phyloP scores from a whole-genome alignment of 2,113 vertebrate genomes.

The Coregonus clupeaformis region DNA sequence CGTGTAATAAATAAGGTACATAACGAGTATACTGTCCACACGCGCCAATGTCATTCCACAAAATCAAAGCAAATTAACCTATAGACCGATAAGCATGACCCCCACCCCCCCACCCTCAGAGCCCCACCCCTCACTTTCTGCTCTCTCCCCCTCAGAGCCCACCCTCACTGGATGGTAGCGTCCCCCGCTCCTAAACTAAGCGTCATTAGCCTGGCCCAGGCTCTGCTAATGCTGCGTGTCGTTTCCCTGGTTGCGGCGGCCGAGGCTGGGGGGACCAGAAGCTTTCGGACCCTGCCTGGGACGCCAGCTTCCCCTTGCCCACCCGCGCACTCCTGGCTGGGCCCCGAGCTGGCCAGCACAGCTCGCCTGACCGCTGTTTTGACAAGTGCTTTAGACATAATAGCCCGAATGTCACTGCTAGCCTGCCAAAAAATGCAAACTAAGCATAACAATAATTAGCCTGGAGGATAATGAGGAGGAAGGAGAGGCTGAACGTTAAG shows the following conservation, averaged over 20 bases:
- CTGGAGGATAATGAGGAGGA: constrained; percentile 44
- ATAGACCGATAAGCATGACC: no score
- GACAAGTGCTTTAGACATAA: constrained; percentile 74
- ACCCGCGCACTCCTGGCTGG: constrained; percentile 2
- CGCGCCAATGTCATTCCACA: no score
- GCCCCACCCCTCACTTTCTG: no score
- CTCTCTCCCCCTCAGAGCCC: no score
- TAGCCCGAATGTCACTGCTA: constrained; percentile 49
- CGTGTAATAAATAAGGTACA: no score
- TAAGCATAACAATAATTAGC: constrained; percentile 76
- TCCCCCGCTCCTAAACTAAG: not conserved
- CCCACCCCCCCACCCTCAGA: no score
- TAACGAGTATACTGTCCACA: no score
- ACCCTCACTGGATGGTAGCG: constrained; percentile 11
- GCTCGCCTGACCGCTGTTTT: constrained; percentile 63
- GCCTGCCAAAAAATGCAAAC: constrained; percentile 70
- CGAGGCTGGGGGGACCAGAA: constrained; percentile 53
- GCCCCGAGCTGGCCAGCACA: constrained; percentile 26
- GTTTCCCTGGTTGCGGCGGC: constrained; percentile 22
- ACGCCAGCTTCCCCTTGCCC: not conserved
- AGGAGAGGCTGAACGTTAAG: no score
- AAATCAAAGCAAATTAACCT: no score
- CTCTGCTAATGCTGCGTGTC: not conserved
- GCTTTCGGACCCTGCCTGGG: constrained; percentile 52
- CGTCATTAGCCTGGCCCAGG: constrained; percentile 25